Base-by-base conservation (phyloP, 2,888 invertebrate genomes). In the Xestia rhomboidea region DNA sequence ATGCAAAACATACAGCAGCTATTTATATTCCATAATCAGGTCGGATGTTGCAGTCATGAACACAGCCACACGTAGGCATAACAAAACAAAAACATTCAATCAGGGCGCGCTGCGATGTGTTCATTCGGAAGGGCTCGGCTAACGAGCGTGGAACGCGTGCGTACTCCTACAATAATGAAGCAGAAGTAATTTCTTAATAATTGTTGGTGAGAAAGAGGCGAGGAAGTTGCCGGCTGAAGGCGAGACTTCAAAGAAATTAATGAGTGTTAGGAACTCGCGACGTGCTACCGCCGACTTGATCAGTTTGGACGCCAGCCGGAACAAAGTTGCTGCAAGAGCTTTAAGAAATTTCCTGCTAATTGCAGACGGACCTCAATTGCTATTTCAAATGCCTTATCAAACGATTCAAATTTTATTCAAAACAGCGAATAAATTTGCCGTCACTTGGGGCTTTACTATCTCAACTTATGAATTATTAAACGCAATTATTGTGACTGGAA, bases 251-350 rank as follows among this genome's bases (percentile, higher is more conserved):
- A 95, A 96, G 95, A 96, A 95, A 96, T 96, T 96, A 96, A 96
- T 96, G 96, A 96, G 95, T 95, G 95, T 96, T 96, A 94, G 94
- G 91, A 96, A 96, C 94, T 96, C 92, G 91, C 92, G 94, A 96
- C 96, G 96, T 96, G 96, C 95, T 92, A 90, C 92, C 91, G 88
- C 92, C 92, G 90, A 93, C 93, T 94, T 93, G 94, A 96, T 96
- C 97, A 97, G 96, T 97, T 96, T 95, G 96, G 96, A 93, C 92
- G 96, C 90, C 93, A 96, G 94, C 96, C 95, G 96, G 96, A 97
- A 96, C 96, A 95, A 97, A 95, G 92, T 95, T 94, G 87, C 89
- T 87, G 83, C 81, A 89, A 91, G 91, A 93, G 94, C 94, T 93
- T 93, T 93, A 92, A 94, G 92, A 94, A 95, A 94, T 94, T 95